phyloP scores from a whole-genome alignment of 1,140 invertebrate species.

The Musca vetustissima region DNA sequence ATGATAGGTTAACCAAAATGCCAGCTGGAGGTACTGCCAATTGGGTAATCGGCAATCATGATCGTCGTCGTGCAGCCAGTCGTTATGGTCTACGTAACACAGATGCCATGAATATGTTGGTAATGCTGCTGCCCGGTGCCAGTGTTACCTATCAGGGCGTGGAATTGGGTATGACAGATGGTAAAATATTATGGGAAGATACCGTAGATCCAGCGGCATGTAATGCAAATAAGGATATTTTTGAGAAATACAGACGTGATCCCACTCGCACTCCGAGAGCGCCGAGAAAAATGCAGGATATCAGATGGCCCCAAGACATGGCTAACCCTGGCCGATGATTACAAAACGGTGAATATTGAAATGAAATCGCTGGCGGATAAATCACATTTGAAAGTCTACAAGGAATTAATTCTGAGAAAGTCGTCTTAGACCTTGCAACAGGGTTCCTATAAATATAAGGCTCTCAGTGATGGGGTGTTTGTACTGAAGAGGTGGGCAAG shows the following conservation, averaged over 20 bases:
- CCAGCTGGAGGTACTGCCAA: no score
- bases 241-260: conserved; percentile 63
- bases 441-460: no score
- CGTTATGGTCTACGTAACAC: no score
- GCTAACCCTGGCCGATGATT: conserved; percentile 68
- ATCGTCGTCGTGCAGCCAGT: no score
- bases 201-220: conserved; percentile 62
- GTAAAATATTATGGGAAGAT: conserved; percentile 59
- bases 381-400: conserved; percentile 49
- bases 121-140: no score
- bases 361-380: conserved; percentile 29
- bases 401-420: conserved; percentile 40
- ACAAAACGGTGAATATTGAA: conserved; percentile 59
- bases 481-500: conserved; percentile 36
- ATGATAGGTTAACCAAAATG: no score
- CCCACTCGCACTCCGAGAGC: conserved; percentile 69
- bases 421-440: conserved; percentile 32
- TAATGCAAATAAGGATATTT: conserved; percentile 58
- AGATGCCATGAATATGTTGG: no score
- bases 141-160: no score
- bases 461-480: no score
- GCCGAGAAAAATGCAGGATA: no score
- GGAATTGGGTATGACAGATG: no score
- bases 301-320: conserved; percentile 62
- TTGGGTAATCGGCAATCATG: no score